A percentile compares a stretch with the other conserved stretches of the same genome.
Evolutionary conservation across 2,888 invertebrate species (phyloP).

Genomic region (Chesias legatella): DNA sequence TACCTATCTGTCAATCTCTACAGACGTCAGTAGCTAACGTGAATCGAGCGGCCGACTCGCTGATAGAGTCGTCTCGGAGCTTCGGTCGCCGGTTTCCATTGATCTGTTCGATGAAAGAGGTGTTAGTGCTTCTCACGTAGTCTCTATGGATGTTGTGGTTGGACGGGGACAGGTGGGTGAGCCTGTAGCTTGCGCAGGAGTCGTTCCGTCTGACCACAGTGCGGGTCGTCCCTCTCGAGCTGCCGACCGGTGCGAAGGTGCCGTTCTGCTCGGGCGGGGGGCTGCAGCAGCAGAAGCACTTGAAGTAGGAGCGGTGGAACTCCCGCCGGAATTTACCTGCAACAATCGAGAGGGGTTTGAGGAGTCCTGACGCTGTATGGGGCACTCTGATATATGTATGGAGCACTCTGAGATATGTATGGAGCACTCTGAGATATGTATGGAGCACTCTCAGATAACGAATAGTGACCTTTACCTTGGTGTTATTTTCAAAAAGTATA

Average conservation of each 20-base stretch:
- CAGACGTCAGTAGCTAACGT: slow-evolving; percentile 61
- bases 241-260: slow-evolving; percentile 67
- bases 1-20: slow-evolving; percentile 66
- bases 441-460: too few species aligned
- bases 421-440: too few species aligned
- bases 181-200: slow-evolving; percentile 68
- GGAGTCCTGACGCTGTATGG: not conserved
- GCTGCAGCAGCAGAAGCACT: slow-evolving; percentile 77
- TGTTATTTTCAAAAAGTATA: too few species aligned
- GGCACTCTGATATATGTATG: too few species aligned
- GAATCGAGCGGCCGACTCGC: slow-evolving; percentile 66
- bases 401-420: too few species aligned
- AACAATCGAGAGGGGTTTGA: slow-evolving; percentile 51
- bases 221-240: slow-evolving; percentile 66
- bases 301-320: slow-evolving; percentile 85
- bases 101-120: slow-evolving; percentile 70
- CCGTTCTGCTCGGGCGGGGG: slow-evolving; percentile 60
- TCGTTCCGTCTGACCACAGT: slow-evolving; percentile 71
- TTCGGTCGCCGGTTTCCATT: slow-evolving; percentile 65
- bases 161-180: slow-evolving; percentile 71
- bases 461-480: too few species aligned
- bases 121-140: slow-evolving; percentile 63
- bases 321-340: slow-evolving; percentile 87
- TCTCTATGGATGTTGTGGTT: slow-evolving; percentile 72
- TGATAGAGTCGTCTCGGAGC: slow-evolving; percentile 63